These are phyloP conservation scores for Sphaerodactylus townsendi DNA, from an alignment of 2,113 vertebrate species.

Conservation along the genomic window DNA sequence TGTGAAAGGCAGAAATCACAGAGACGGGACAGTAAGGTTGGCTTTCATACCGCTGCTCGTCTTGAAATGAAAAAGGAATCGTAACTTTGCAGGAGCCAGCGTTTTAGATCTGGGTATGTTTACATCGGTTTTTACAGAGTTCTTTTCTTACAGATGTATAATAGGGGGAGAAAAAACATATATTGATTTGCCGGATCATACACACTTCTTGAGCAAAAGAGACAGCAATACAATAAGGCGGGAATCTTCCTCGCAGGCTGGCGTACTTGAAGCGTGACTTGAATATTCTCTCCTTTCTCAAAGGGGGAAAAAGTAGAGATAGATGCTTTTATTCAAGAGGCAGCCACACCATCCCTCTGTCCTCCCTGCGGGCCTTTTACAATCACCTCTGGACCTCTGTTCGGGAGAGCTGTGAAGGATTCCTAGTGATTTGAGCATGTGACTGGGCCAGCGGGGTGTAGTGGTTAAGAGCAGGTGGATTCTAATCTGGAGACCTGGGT, in stretches of 20 bases:
- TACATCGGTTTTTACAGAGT: background rate
- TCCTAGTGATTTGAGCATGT: too few species aligned
- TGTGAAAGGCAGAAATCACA: background rate
- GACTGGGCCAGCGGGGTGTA: too few species aligned
- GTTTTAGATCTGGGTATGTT: background rate
- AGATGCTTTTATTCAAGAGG: background rate
- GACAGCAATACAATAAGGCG: slow-evolving; percentile 6
- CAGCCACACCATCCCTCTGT: too few species aligned
- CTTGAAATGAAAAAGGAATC: background rate
- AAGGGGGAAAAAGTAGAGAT: background rate
- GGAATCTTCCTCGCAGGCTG: background rate
- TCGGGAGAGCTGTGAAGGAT: too few species aligned
- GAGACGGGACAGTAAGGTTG: background rate
- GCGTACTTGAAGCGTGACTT: background rate
- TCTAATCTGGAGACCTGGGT: too few species aligned
- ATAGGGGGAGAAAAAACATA: background rate
- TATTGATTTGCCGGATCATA: slow-evolving; percentile 8
- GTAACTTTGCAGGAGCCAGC: background rate
- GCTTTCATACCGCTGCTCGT: background rate
- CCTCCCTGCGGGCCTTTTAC: too few species aligned
- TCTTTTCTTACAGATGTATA: background rate
- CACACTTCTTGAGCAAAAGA: slow-evolving; percentile 1
- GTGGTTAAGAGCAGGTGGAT: too few species aligned
- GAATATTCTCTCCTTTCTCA: background rate
- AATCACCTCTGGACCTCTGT: too few species aligned